Conservation (phyloP, 2,113 vertebrate genomes). For the Lasiurus borealis region DNA sequence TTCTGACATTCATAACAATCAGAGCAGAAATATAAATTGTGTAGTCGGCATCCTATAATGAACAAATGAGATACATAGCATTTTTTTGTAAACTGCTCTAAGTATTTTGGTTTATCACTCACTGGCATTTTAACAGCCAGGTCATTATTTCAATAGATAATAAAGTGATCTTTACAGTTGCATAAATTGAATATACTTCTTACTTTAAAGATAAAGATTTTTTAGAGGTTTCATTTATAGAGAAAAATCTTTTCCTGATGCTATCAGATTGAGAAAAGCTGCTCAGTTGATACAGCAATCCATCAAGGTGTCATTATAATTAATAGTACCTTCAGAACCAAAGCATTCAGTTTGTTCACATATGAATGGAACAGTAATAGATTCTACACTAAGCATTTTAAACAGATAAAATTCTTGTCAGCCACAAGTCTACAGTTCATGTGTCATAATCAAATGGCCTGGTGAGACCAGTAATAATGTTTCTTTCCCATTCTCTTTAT, state of each 20-base stretch:
- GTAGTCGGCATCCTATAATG: neutral
- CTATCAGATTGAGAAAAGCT: slow-evolving; percentile 16
- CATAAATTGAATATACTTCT: slow-evolving; percentile 3
- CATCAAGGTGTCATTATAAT: neutral
- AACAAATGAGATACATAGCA: neutral
- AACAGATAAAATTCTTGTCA: neutral
- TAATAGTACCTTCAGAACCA: neutral
- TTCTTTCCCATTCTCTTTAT: neutral
- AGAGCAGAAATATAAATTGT: neutral
- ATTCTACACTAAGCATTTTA: slow-evolving; percentile 9
- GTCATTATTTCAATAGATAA: slow-evolving; percentile 34
- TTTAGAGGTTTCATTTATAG: neutral
- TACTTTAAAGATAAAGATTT: slow-evolving; percentile 43
- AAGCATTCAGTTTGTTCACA: slow-evolving; percentile 7
- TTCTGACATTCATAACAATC: neutral
- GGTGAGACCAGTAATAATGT: neutral
- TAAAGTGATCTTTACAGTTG: neutral
- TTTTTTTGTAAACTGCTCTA: neutral
- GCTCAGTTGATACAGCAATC: neutral
- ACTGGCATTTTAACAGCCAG: neutral
- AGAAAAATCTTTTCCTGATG: slow-evolving; percentile 7
- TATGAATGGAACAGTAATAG: neutral
- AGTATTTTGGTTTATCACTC: neutral
- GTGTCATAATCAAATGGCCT: neutral
- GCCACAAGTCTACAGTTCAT: neutral